Evolutionary conservation across 1,140 invertebrate species (phyloP), one percentile per base, ranked within the genome.

Genomic region (Archegozetes longisetosus): DNA sequence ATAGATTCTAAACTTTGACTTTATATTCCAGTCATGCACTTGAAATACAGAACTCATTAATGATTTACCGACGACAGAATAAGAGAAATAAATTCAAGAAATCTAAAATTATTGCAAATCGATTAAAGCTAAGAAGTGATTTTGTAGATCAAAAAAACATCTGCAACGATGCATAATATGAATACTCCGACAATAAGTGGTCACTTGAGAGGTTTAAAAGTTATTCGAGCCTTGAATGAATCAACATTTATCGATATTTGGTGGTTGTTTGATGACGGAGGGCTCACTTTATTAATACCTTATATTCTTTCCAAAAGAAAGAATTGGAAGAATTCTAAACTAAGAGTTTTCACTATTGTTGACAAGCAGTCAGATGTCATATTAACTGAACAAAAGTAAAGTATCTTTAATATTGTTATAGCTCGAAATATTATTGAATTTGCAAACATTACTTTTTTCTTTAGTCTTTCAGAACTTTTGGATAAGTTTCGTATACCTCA

Each of bases 241-340:
- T 72, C 70, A 59, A 76, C 76, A 27, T 75, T 75, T 0, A 81
- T 82, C 61, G 80, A 82, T 71, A 79, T 82, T 12, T 82, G 80
- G 80, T 79, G 78, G 78, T 67, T 79, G 3, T 80, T 76, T 69
- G 78, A 80, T 70, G 78, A 79, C 69, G 78, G 77, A 65, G 77
- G 83, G 60, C 75, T 95, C 22, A 94, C 91, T 0, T 83, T 96
- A 66, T 76, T 96, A 22, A 70, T 96, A 59, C 90, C 92, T 0
- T 93, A 95, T 70, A 88, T 98, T 51, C 82, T 97, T 55, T 87
- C 84, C 49, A 92, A 85, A 9, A 78, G 89, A 62, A 78, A 81
- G 26, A 84, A 84, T 68, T 95, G 88, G 88, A 78, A 82, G 50
- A 80, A 80, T 61, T 89, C 88, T 68, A 88, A 86, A 72, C 73